These are phyloP conservation scores for Fregetta grallaria DNA, from an alignment of 2,113 vertebrate genomes.

Conservation along the genomic window DNA sequence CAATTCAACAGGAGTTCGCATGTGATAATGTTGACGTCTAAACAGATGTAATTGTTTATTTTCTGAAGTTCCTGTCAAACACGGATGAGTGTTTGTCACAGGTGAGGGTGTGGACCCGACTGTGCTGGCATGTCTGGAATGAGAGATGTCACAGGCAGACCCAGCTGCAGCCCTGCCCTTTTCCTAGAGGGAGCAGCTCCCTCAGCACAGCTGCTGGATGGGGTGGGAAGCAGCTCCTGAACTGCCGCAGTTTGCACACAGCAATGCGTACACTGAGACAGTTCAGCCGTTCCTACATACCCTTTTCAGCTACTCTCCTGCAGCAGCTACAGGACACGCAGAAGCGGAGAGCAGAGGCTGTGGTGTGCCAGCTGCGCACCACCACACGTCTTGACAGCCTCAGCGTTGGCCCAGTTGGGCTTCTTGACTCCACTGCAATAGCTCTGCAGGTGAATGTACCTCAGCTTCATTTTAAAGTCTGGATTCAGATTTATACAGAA, in stretches of 20 bases:
- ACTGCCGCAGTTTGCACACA: rapidly evolving
- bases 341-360: rapidly evolving
- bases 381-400: rapidly evolving
- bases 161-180: background rate
- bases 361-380: background rate
- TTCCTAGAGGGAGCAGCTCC: background rate
- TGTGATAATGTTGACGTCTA: background rate
- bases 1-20: background rate
- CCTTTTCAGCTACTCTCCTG: background rate
- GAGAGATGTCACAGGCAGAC: background rate
- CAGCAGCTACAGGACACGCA: background rate
- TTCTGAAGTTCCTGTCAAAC: background rate
- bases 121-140: background rate
- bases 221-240: background rate
- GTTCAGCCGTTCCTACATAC: background rate
- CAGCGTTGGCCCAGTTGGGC: too few relatives aligned
- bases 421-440: background rate
- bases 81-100: background rate
- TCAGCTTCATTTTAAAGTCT: background rate
- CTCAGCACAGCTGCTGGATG: rapidly evolving
- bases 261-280: rapidly evolving
- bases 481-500: background rate
- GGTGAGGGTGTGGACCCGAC: background rate
- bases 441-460: background rate
- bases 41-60: background rate